Conservation (phyloP, 2,113 vertebrate species). For the Stercorarius parasiticus region DNA sequence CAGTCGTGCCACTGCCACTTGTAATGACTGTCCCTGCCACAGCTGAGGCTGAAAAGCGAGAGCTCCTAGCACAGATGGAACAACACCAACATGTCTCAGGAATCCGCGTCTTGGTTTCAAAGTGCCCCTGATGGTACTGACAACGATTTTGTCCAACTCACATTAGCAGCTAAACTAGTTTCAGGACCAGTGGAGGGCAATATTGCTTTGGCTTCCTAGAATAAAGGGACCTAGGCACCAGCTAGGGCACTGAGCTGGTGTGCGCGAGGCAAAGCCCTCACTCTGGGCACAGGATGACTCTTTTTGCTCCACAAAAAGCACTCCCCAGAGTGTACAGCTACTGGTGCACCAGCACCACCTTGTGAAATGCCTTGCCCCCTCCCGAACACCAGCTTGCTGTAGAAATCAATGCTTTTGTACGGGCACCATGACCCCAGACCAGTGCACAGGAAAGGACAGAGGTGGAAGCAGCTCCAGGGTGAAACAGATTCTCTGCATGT, state of each 20-base stretch:
- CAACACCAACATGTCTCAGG: neutral
- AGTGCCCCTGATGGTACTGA: neutral
- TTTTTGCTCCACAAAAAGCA: neutral
- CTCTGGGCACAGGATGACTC: neutral
- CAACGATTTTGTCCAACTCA: neutral
- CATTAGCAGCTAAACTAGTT: conserved; percentile 50
- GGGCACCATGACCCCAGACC: neutral
- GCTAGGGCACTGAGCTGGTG: neutral
- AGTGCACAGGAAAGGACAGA: neutral
- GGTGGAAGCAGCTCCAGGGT: neutral
- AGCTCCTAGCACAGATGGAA: neutral
- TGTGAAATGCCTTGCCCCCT: rapidly evolving
- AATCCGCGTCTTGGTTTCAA: neutral
- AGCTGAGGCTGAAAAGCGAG: neutral
- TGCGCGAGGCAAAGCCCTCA: neutral
- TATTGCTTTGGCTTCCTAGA: conserved; percentile 58
- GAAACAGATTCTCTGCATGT: neutral
- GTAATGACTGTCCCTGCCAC: neutral
- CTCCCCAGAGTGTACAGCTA: neutral
- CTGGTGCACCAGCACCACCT: neutral
- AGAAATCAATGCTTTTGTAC: neutral
- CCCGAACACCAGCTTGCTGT: neutral
- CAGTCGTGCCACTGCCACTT: rapidly evolving
- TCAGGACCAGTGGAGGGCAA: conserved; percentile 62
- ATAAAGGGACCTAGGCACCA: neutral